phyloP scores from a whole-genome alignment of 2,113 vertebrate genomes.

The Myocastor coypus region DNA sequence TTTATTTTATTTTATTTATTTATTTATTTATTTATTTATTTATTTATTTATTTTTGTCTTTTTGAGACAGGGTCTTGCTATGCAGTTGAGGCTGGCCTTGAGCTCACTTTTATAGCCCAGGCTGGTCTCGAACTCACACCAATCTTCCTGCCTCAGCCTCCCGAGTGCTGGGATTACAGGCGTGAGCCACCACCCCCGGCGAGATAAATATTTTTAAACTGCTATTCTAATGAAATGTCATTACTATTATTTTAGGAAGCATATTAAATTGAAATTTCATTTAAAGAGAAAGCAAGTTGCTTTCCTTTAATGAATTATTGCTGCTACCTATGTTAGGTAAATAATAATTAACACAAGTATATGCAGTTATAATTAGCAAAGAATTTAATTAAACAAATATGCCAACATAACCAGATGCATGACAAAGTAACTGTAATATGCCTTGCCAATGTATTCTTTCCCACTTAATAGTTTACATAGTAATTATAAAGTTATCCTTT shows the following conservation, averaged over 20 bases:
- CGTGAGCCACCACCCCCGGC: too few relatives aligned
- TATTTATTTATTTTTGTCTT: too few relatives aligned
- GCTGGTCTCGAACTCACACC: too few relatives aligned
- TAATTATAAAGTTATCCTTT: conserved; percentile 72
- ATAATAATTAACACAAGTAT: conserved; percentile 89
- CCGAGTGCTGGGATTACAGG: too few relatives aligned
- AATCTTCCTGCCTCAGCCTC: too few relatives aligned
- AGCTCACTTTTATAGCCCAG: too few relatives aligned
- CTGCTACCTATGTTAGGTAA: conserved; percentile 87
- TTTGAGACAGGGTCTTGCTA: too few relatives aligned
- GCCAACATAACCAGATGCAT: conserved; percentile 85
- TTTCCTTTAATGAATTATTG: conserved; percentile 86
- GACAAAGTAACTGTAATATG: conserved; percentile 84
- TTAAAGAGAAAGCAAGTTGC: conserved; percentile 79
- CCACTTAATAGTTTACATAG: conserved; percentile 74
- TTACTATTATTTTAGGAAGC: conserved; percentile 79
- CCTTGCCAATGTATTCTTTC: conserved; percentile 72
- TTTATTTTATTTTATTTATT: too few relatives aligned
- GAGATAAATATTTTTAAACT: too few relatives aligned
- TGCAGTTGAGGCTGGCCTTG: too few relatives aligned
- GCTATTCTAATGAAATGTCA: conserved; percentile 79
- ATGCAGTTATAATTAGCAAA: conserved; percentile 88
- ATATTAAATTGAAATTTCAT: conserved; percentile 80
- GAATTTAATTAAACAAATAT: conserved; percentile 90
- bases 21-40: too few relatives aligned